Base-by-base conservation (phyloP, 2,113 vertebrate genomes). In the Megaceryle torquata region DNA sequence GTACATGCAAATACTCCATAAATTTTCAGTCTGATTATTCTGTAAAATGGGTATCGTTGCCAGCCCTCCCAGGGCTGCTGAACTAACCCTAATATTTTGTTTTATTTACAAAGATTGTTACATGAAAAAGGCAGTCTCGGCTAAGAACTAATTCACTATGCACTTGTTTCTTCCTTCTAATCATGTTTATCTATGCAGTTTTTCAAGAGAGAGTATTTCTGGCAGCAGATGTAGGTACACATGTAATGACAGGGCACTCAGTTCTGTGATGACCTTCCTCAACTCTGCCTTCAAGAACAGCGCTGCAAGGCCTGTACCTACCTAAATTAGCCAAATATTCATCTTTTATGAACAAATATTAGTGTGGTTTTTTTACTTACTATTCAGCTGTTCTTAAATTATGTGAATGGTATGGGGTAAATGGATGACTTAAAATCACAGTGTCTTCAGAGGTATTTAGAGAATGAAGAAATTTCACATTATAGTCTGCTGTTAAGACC, bases 81-180 rank as follows among this genome's bases (percentile, higher is more conserved):
- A 91, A 61, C 57, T 67, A 15, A 80, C 61, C 48, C 6, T 76
- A 29, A 59, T 91, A 28, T 41, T 78, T 92, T 86, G 75, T 77
- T 95, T 96, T 97, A 72, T 93, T 91, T 97, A 64, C 18, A 76
- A 68, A 46, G 31, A 85, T 64, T 94, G 56, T 76, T 84, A 74
- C 59, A 39, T 85, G 37, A 53, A 96, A 82, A 86, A 65, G 29
- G 16, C 21, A 18, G 7, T 83, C 50, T 83, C 5, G 5, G 19
- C 24, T 54, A 48, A 74, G 60, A 90, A 43, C 28, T 96, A 22
- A 70, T 81, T 41, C 77, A 61, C 28, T 88, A 21, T 76, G 78
- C 26, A 44, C 51, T 81, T 79, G 60, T 81, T 84, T 84, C 56
- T 48, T 69, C 33, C 80, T 92, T 89, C 44, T 54, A 56, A 68